Percentiles rank a stretch among this genome's conserved stretches.
Evolutionary conservation across 2,888 invertebrate species (phyloP).

Genomic region (Drosophila formosana): DNA sequence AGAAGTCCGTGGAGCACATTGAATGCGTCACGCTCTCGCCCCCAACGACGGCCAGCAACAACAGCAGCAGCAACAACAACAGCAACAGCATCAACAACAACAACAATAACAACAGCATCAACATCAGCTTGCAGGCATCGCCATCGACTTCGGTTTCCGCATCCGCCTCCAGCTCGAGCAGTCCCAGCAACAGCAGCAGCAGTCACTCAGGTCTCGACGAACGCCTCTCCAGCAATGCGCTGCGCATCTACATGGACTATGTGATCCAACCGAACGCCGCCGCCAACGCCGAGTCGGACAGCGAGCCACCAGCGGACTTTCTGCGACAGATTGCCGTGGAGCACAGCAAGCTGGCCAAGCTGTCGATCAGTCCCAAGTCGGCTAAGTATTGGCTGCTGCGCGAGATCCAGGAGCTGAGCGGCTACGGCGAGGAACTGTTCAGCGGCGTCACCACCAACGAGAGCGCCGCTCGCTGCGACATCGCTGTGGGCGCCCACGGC

Average conservation of each 20-base stretch:
- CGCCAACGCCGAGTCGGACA: conserved; percentile 52
- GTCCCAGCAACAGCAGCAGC: conserved; percentile 62
- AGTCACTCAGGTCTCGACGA: conserved; percentile 67
- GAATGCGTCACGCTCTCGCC: conserved; percentile 53
- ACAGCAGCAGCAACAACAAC: conserved; percentile 34
- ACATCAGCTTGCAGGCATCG: conserved; percentile 47
- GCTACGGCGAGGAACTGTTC: conserved; percentile 92
- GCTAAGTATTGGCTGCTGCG: conserved; percentile 94
- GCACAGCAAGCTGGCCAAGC: conserved; percentile 85
- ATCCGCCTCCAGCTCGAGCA: conserved; percentile 45
- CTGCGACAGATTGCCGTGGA: conserved; percentile 83
- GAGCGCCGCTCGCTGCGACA: conserved; percentile 84
- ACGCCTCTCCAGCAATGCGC: conserved; percentile 72
- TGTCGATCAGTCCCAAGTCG: conserved; percentile 89
- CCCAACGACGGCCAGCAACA: conserved; percentile 4
- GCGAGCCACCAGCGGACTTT: conserved; percentile 81
- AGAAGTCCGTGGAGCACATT: conserved; percentile 84
- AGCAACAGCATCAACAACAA: conserved; percentile 21
- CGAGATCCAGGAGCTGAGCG: conserved; percentile 91
- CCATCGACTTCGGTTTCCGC: conserved; percentile 39
- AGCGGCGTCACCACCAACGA: conserved; percentile 87
- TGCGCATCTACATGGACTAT: conserved; percentile 83
- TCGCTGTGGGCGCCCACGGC: conserved; percentile 94
- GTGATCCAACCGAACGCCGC: conserved; percentile 72
- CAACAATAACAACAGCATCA: conserved; percentile 47